Percentiles rank a stretch among this genome's conserved stretches.
These are phyloP conservation scores for Neodiprion virginianus DNA, from an alignment of 1,140 invertebrate genomes.

Conservation along the genomic window DNA sequence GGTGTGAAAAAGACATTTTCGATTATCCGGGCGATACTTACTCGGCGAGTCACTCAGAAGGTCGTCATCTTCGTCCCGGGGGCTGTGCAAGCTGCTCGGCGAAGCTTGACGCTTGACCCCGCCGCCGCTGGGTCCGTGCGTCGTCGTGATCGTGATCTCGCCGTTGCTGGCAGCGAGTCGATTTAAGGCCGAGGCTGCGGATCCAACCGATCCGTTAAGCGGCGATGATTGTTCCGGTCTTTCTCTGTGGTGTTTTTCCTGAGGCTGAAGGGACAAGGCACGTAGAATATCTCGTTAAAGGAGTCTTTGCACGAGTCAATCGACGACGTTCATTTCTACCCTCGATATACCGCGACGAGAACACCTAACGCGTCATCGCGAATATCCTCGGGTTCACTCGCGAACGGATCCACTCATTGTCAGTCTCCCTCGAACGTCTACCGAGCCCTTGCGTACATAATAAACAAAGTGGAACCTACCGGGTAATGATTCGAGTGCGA, in stretches of 20 bases:
- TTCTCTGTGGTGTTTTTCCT: slow-evolving; percentile 59
- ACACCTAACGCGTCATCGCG: too few relatives aligned
- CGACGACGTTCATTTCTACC: slow-evolving; percentile 4
- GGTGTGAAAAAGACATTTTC: too few relatives aligned
- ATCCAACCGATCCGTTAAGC: slow-evolving; percentile 57
- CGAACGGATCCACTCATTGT: too few relatives aligned
- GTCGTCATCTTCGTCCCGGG: slow-evolving; percentile 67
- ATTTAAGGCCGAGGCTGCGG: slow-evolving; percentile 62
- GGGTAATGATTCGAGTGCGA: slow-evolving; percentile 56
- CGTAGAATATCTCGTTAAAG: neutral
- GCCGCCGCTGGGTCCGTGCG: slow-evolving; percentile 64
- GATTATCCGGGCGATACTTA: slow-evolving; percentile 63
- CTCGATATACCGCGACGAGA: too few relatives aligned
- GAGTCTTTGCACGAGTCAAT: neutral
- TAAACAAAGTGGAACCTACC: slow-evolving; percentile 37
- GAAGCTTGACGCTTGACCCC: slow-evolving; percentile 47
- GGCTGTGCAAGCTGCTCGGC: slow-evolving; percentile 55
- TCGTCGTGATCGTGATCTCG: slow-evolving; percentile 81
- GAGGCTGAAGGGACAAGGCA: slow-evolving; percentile 40
- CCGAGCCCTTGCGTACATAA: neutral
- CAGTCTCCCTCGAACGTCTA: too few relatives aligned
- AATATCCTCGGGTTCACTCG: too few relatives aligned
- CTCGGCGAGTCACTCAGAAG: slow-evolving; percentile 82
- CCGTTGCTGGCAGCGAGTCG: slow-evolving; percentile 77
- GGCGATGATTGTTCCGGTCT: slow-evolving; percentile 58